These are phyloP conservation scores for Danaus melanippus DNA, from an alignment of 1,140 invertebrate species.

Conservation along the genomic window DNA sequence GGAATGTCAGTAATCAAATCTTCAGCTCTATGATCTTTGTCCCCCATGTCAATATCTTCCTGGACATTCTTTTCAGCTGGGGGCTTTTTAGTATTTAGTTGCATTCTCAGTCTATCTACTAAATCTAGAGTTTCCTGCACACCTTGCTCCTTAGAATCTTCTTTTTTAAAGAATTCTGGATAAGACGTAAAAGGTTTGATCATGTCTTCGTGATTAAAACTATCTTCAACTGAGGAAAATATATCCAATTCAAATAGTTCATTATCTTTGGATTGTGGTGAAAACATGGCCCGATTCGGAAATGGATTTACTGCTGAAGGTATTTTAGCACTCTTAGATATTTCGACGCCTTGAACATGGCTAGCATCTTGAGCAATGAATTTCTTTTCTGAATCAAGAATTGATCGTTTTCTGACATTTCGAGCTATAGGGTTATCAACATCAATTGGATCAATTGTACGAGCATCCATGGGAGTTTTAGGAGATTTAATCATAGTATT, in stretches of 20 bases:
- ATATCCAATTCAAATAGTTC: conserved; percentile 78
- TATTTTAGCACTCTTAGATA: conserved; percentile 62
- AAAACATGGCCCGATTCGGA: conserved; percentile 78
- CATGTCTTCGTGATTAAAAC: conserved; percentile 77
- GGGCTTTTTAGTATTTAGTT: conserved; percentile 54
- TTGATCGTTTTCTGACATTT: conserved; percentile 41
- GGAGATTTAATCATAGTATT: conserved; percentile 68
- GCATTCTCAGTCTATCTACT: conserved; percentile 82
- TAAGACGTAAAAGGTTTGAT: conserved; percentile 77
- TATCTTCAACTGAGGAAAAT: conserved; percentile 75
- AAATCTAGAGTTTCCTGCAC: conserved; percentile 84
- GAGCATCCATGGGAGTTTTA: conserved; percentile 60
- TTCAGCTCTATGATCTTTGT: conserved; percentile 25
- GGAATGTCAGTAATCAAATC: conserved; percentile 12
- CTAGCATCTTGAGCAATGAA: conserved; percentile 57
- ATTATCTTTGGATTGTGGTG: conserved; percentile 79
- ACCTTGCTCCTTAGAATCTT: conserved; percentile 80
- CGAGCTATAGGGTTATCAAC: conserved; percentile 42
- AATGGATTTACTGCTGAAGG: conserved; percentile 55
- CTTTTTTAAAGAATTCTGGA: conserved; percentile 79
- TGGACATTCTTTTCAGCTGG: conserved; percentile 35
- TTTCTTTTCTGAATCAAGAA: conserved; percentile 67
- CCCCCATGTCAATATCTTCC: conserved; percentile 30
- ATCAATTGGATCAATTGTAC: conserved; percentile 54
- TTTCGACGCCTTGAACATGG: conserved; percentile 59